Evolutionary conservation across 2,113 vertebrate genomes (phyloP), one percentile per base, ranked within the genome.

Genomic region (Corapipo altera): DNA sequence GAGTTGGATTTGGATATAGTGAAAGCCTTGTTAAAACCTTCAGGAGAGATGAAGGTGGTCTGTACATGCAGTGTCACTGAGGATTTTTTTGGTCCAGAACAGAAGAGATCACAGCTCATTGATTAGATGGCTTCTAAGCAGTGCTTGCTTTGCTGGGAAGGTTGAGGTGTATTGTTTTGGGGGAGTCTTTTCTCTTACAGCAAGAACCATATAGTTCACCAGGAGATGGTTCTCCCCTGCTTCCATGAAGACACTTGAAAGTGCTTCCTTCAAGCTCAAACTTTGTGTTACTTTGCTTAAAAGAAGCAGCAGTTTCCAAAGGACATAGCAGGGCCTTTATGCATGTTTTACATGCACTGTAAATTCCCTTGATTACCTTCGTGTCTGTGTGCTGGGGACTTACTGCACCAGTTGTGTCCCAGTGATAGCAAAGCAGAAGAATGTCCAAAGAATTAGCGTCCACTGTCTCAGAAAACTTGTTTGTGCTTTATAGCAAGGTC

Each of bases 381-480:
- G 4, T 57, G 19, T 41, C 19, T 41, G 3, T 67, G 10, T 51
- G 2, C 17, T n/a, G 52, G 21, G 37, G 18, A 21, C 67, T 66
- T 51, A 23, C 27, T 32, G 48, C 16, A 52, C 41, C 54, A 27
- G 18, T 30, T 69, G 15, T 61, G 58, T 65, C n/a, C 49, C 6
- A 30, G 20, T 0, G 0, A 51, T 4, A 83, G 41, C 10, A 35
- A 61, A 65, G 49, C 22, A 28, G 54, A 65, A 83, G 37, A 78
- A 52, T 0, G 0, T 20, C 8, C 28, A 23, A 32, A 33, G 32
- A 62, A 22, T 33, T 21, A 70, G 15, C 1, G 2, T 22, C 46
- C 55, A 27, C 33, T 51, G 35, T 57, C 61, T 70, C 72, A 51
- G 59, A 76, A 92, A 85, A 37, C 28, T 66, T 79, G 44, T 75